These are phyloP conservation scores for Synanthedon vespiformis DNA, from an alignment of 2,888 invertebrate species.

Conservation along the genomic window DNA sequence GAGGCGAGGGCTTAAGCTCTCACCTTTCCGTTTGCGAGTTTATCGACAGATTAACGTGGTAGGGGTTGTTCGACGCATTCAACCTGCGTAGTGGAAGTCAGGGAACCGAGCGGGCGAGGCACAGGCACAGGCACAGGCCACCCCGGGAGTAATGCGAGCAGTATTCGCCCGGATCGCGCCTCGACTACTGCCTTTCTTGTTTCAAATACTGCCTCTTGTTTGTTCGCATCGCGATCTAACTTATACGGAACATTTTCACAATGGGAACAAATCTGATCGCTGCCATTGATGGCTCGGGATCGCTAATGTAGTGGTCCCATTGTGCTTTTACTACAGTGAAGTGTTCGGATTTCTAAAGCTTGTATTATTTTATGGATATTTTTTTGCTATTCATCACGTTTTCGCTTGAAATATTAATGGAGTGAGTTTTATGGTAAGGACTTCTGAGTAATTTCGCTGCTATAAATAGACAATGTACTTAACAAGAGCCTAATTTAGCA, in stretches of 20 bases:
- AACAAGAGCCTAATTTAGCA: too few relatives aligned
- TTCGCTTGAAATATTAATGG: too few relatives aligned
- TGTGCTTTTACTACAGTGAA: not conserved
- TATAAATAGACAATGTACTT: too few relatives aligned
- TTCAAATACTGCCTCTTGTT: not conserved
- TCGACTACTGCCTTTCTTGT: slow-evolving; percentile 9
- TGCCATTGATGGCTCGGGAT: slow-evolving; percentile 24
- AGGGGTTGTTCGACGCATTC: not conserved
- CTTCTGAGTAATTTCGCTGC: too few relatives aligned
- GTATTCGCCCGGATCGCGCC: slow-evolving; percentile 35
- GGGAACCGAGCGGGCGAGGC: slow-evolving; percentile 21
- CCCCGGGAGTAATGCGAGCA: slow-evolving; percentile 12
- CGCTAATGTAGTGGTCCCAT: slow-evolving; percentile 36
- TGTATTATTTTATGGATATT: not conserved
- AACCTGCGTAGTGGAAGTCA: slow-evolving; percentile 5
- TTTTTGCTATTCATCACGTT: not conserved
- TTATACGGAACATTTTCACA: slow-evolving; percentile 23
- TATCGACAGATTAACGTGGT: not conserved
- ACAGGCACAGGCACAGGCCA: slow-evolving; percentile 18
- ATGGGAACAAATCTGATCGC: slow-evolving; percentile 31
- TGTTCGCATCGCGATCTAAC: slow-evolving; percentile 14
- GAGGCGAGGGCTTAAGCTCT: too few relatives aligned
- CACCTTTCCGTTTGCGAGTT: not conserved
- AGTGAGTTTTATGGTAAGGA: too few relatives aligned
- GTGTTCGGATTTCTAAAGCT: not conserved